Base-by-base conservation (phyloP, 2,797 vertebrate genomes). In the Poeciliopsis gracilis region DNA sequence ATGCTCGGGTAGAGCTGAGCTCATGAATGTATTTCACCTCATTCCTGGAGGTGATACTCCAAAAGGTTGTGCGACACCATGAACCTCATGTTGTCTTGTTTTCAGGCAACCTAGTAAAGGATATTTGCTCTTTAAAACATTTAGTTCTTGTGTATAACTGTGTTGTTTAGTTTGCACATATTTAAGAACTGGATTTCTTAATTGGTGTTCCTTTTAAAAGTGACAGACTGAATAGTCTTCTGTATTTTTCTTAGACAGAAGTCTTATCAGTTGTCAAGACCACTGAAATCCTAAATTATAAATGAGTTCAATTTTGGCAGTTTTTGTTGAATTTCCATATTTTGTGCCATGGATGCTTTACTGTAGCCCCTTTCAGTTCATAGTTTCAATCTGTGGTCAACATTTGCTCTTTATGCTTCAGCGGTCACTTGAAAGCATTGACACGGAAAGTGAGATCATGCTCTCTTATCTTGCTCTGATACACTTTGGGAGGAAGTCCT, bases 41-140 rank as follows among this genome's bases (percentile, higher is more conserved):
- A 71, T 73, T 77, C 72, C 61, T 78, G 67, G 76, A 61, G 51
- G 47, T 57, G 53, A 77, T 59, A 69, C 43, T 87, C 80, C 5
- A 43, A 72, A 81, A 74, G 75, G 46, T 72, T 83, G 8, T 53
- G 13, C 84, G 85, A 88, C 77, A 77, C 63, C 30, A 3, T 10
- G 41, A 81, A 71, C 73, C 38, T 25, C 76, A 75, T 75, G 80
- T 72, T 82, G 73, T 66, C 36, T 79, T 36, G 91, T 92, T 87
- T 73, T 86, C 73, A 82, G 76, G 85, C 63, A 91, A 89, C 77
- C 43, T 77, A 70, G 55, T 77, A 51, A 69, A 77, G 84, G 57
- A 45, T 77, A 66, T 67, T 80, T 83, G 55, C 1, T 57, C 6
- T 67, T 25, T 67, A 38, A 28, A 49, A 73, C 69, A 43, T 77